These are phyloP conservation scores for Tupaia chinensis DNA, from an alignment of 2,113 vertebrate genomes.

Conservation along the genomic window DNA sequence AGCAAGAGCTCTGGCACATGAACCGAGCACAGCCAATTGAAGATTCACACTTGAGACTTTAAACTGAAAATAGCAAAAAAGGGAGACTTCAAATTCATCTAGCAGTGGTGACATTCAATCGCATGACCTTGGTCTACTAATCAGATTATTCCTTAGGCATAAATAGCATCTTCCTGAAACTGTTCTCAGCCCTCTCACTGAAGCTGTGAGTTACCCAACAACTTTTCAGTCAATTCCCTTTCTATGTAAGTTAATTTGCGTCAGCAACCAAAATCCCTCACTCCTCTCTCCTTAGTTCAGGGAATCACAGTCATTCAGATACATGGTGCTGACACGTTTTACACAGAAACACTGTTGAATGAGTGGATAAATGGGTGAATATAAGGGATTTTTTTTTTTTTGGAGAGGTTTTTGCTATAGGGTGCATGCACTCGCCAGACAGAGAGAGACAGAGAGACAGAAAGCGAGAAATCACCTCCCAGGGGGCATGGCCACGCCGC, in stretches of 20 bases:
- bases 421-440: too few relatives aligned
- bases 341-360: not conserved
- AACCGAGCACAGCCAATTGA: not conserved
- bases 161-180: not conserved
- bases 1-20: not conserved
- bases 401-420: too few relatives aligned
- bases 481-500: too few relatives aligned
- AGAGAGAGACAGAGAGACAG: too few relatives aligned
- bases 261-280: not conserved
- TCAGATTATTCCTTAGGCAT: not conserved
- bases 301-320: not conserved
- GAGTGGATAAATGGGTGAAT: not conserved
- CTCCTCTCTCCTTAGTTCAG: not conserved
- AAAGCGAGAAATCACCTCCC: too few relatives aligned
- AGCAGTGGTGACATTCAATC: not conserved
- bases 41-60: not conserved
- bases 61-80: not conserved
- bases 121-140: not conserved
- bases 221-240: not conserved
- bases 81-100: constrained; percentile 2
- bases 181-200: not conserved
- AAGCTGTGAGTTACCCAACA: not conserved
- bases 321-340: not conserved
- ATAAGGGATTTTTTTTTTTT: not conserved
- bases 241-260: not conserved